These are phyloP conservation scores for Caenorhabditis sp. DNA, from an alignment of 2,888 invertebrate genomes.

Conservation along the genomic window DNA sequence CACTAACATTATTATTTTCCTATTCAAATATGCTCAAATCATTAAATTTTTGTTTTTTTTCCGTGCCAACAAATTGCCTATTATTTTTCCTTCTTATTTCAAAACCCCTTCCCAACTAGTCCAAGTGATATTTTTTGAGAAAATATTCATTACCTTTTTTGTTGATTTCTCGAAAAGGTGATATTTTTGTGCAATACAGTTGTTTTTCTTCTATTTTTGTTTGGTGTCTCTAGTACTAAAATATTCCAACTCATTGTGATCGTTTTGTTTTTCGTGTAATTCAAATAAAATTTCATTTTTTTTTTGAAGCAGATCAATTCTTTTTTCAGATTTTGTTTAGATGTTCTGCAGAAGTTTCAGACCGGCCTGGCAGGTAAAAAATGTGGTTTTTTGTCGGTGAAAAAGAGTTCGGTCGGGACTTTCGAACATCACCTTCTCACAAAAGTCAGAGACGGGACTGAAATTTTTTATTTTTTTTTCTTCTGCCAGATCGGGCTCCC, in stretches of 20 bases:
- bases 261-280: background rate
- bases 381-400: no score
- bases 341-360: no score
- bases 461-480: no score
- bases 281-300: no score
- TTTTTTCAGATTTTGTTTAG: no score
- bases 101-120: background rate
- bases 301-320: no score
- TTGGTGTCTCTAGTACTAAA: background rate
- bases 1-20: background rate
- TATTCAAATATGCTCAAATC: background rate
- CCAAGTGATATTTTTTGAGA: background rate
- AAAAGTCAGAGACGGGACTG: no score
- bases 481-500: no score
- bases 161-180: background rate
- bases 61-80: slow-evolving; percentile 13
- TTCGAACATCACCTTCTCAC: no score
- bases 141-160: background rate
- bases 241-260: background rate
- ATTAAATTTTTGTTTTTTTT: background rate
- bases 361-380: no score
- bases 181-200: background rate
- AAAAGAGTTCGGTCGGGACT: no score
- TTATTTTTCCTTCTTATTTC: background rate
- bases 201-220: background rate